Evolutionary conservation across 2,113 vertebrate genomes (phyloP).

Genomic region (Sander vitreus): DNA sequence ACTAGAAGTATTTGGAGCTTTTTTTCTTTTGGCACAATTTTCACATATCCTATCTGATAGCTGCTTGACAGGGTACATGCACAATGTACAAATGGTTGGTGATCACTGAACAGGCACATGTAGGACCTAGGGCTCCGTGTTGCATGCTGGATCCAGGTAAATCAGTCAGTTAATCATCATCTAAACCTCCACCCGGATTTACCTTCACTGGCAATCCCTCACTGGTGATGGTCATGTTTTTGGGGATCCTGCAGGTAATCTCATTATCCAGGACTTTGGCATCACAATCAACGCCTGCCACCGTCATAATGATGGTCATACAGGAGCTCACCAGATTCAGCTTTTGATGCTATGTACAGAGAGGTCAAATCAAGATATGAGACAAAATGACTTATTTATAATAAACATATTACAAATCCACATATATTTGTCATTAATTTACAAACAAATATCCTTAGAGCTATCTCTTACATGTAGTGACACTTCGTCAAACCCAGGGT

Average conservation of each 20-base stretch:
- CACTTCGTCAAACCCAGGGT: conserved; percentile 85
- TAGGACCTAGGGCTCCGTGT: rapidly evolving
- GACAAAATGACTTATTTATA: not conserved
- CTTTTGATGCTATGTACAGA: conserved; percentile 86
- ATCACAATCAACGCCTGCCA: conserved; percentile 89
- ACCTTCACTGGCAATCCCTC: conserved; percentile 88
- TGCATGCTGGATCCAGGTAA: not conserved
- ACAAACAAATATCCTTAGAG: not conserved
- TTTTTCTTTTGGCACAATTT: not conserved
- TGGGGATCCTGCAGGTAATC: conserved; percentile 90
- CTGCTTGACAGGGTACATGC: not conserved
- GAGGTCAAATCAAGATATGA: not conserved
- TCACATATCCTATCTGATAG: not conserved
- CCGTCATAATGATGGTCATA: conserved; percentile 90
- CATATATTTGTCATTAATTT: not conserved
- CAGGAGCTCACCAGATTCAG: conserved; percentile 88
- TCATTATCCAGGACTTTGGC: conserved; percentile 89
- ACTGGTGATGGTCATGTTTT: conserved; percentile 80
- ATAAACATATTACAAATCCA: not conserved
- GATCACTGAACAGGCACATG: not conserved
- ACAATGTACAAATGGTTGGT: not conserved
- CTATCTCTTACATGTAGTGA: conserved; percentile 86
- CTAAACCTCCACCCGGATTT: conserved; percentile 5
- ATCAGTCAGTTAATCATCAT: not conserved
- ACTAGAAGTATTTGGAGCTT: not conserved